Base-by-base conservation (phyloP, 2,888 invertebrate genomes). In the Deilephila porcellus region DNA sequence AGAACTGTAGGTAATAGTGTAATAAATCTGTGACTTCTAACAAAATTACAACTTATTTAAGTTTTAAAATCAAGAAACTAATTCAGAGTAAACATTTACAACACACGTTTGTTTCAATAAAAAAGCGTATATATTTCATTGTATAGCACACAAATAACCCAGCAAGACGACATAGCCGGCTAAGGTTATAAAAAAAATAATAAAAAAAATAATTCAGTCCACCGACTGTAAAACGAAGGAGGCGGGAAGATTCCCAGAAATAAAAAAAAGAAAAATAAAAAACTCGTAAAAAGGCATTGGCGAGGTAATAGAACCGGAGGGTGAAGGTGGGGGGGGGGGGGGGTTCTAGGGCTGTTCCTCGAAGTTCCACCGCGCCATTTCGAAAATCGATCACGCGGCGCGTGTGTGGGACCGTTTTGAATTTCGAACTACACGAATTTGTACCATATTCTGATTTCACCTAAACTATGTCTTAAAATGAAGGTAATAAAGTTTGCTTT, bases 311-410 rank as follows among this genome's bases (percentile, higher is more conserved):
- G 87, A 87, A 84, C 82, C 73, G 81, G 77, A 82, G 81, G 84
- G 80, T 79, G 79, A 14, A 20, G 25, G 45, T 8, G 14, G 45
- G 64, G 67, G 67, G 25, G 67, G 67, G 67, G 20, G 76, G 80
- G 80, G 82, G 77, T 81, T 77, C 77, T 78, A 80, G 76, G 75
- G 70, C 63, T 71, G 80, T 83, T 83, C 82, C 83, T 82, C 83
- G 80, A 86, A 87, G 82, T 84, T 84, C 80, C 82, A 81, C 76
- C 75, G 79, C 86, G 86, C 84, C 86, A 83, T 91, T 91, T 93
- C 91, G 87, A 93, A 93, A 93, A 93, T 93, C 93, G 93, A 93
- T 93, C 90, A 89, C 86, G 81, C 85, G 87, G 88, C 91, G 90
- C 90, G 63, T 71, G 73, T 73, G 71, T 62, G 63, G 20, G 60